These are phyloP conservation scores for Pachyramphus minor DNA, from an alignment of 2,113 vertebrate genomes.

Conservation along the genomic window DNA sequence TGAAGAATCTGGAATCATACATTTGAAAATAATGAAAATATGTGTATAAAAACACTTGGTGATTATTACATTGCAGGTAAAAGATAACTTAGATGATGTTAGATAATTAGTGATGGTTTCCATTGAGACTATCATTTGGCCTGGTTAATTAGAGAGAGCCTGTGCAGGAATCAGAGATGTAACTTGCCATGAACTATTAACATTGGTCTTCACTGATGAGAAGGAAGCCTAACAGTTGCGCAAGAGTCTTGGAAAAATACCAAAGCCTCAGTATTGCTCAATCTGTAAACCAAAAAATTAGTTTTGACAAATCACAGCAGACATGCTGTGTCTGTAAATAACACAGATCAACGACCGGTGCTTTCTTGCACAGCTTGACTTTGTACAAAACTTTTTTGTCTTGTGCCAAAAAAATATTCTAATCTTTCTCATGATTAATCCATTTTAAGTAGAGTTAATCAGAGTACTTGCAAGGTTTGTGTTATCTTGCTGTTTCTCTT, in stretches of 20 bases:
- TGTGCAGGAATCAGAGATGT: rapidly evolving
- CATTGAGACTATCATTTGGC: neutral
- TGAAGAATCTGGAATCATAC: neutral
- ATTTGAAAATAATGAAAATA: neutral
- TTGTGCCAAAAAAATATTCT: neutral
- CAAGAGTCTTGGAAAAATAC: neutral
- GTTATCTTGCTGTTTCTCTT: neutral
- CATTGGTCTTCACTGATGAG: neutral
- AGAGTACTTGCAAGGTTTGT: neutral
- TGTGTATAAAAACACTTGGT: neutral
- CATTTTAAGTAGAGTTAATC: neutral
- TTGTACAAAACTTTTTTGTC: neutral
- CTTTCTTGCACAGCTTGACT: neutral
- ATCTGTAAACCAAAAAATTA: neutral
- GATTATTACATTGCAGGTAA: neutral
- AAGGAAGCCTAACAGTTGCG: neutral
- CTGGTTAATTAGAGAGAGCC: neutral
- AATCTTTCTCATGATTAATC: neutral
- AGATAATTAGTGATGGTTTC: neutral
- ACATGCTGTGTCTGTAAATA: neutral
- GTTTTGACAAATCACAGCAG: neutral
- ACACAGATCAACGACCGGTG: neutral
- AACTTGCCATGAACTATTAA: neutral
- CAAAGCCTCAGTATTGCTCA: neutral
- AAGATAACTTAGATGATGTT: neutral